phyloP scores from a whole-genome alignment of 2,888 invertebrate species.

The Leptinotarsa tumamoca region DNA sequence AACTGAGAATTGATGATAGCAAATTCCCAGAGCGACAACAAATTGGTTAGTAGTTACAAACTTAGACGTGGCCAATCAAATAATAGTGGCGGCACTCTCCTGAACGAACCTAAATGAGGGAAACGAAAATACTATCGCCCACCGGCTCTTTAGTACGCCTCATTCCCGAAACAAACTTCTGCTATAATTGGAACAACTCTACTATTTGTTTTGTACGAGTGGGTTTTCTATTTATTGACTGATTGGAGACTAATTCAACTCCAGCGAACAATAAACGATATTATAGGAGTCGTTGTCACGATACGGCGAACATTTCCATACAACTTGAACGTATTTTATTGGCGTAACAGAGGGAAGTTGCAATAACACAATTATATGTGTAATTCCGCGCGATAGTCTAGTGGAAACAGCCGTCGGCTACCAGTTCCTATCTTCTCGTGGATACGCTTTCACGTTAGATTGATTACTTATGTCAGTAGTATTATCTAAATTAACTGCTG shows the following conservation, averaged over 20 bases:
- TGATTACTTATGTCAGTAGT: conserved; percentile 45
- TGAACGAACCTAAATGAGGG: neutral
- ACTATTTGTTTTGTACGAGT: conserved; percentile 17
- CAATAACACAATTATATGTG: conserved; percentile 51
- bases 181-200: neutral
- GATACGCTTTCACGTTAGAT: conserved; percentile 43
- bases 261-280: conserved; percentile 37
- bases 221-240: conserved; percentile 26
- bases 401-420: conserved; percentile 38
- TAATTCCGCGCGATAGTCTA: conserved; percentile 46
- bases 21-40: too few species aligned
- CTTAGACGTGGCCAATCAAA: neutral
- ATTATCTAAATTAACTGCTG: conserved; percentile 45
- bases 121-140: neutral
- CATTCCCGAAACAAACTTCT: conserved; percentile 4
- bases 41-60: too few species aligned
- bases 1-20: too few species aligned
- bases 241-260: conserved; percentile 32
- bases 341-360: conserved; percentile 44
- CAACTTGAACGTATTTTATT: conserved; percentile 25
- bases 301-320: conserved; percentile 38
- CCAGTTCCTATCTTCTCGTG: conserved; percentile 34
- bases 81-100: neutral
- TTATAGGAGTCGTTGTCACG: conserved; percentile 39
- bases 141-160: neutral